Conservation (phyloP, 2,113 vertebrate genomes). For the Pelecanoides urinatrix region DNA sequence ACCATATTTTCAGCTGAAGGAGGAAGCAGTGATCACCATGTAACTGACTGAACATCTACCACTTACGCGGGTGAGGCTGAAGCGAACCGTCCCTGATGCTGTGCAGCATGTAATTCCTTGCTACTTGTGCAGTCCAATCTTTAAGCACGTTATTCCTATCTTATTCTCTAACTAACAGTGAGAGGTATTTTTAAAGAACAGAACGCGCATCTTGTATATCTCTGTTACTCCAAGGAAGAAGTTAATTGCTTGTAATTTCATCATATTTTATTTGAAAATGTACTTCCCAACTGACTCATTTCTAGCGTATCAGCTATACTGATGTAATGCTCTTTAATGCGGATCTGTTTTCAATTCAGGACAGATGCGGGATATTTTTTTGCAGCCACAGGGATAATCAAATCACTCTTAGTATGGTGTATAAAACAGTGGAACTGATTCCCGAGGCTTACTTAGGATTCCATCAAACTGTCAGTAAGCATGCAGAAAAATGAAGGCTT, state of each 20-base stretch:
- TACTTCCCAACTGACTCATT: slow-evolving; percentile 61
- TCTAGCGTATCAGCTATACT: slow-evolving; percentile 18
- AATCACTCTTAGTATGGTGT: slow-evolving; percentile 54
- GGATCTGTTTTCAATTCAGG: slow-evolving; percentile 71
- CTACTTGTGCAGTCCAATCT: background rate
- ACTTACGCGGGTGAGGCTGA: background rate
- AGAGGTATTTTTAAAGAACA: background rate
- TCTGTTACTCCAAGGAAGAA: slow-evolving; percentile 35
- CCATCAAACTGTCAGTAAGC: slow-evolving; percentile 51
- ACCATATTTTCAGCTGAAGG: background rate
- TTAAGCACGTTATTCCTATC: background rate
- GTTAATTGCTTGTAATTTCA: slow-evolving; percentile 14
- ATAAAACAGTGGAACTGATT: slow-evolving; percentile 54
- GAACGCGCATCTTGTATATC: background rate
- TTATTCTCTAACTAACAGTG: background rate
- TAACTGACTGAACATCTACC: background rate
- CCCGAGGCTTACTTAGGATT: slow-evolving; percentile 21
- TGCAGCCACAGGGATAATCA: slow-evolving; percentile 57
- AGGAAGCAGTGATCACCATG: background rate
- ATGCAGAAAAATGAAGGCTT: background rate
- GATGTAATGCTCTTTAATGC: slow-evolving; percentile 61
- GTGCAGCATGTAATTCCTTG: background rate
- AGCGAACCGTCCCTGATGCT: background rate
- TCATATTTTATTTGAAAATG: slow-evolving; percentile 30
- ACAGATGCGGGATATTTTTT: slow-evolving; percentile 62